Base-by-base conservation (phyloP, 1,140 invertebrate species). In the Bombus vancouverensis region DNA sequence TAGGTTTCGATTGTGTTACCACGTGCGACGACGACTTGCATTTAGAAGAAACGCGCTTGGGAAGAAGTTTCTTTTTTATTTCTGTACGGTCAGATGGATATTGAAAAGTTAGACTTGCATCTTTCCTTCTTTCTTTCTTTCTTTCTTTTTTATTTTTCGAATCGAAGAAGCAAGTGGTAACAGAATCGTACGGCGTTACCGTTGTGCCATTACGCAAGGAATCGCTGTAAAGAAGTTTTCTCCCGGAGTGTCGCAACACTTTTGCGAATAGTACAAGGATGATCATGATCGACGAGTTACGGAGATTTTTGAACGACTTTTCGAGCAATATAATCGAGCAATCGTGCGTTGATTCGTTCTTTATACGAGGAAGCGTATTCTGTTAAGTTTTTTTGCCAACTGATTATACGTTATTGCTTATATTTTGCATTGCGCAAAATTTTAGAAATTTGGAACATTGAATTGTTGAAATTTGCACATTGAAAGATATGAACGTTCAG, bases 241-340 rank as follows among this genome's bases (percentile, higher is more conserved):
- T 78, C 57, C 57, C 66, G 77, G 42, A 47, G 82, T 44, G 65
- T 78, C 74, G 53, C 65, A 79, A 79, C 82, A 72, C 37, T 70
- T 59, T 57, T 65, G 34, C 75, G 75, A 42, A 42, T 15, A 44
- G 37, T n/a, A 12, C 12, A 39, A 77, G 44, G 25, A 53, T 32
- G 22, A 25, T 74, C 39, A 65, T 39, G 34, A 72, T 9, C 3
- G 80, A 75, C 6, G 22, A 57, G 22, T 62, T n/a, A 78, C 34
- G 70, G 9, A 53, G 47, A 53, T 53, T 18, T 65, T 28, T 73
- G 62, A 81, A 70, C 75, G 72, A 81, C 6, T 47, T n/a, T 73
- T 47, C 5, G 6, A 10, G 87, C 87, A 89, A 89, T 88, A 86
- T 86, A 86, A 86, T 72, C 83, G 81, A 85, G 44, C 66, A 78